These are phyloP conservation scores for Caradrina kadenii DNA, from an alignment of 2,888 invertebrate species.

Conservation along the genomic window DNA sequence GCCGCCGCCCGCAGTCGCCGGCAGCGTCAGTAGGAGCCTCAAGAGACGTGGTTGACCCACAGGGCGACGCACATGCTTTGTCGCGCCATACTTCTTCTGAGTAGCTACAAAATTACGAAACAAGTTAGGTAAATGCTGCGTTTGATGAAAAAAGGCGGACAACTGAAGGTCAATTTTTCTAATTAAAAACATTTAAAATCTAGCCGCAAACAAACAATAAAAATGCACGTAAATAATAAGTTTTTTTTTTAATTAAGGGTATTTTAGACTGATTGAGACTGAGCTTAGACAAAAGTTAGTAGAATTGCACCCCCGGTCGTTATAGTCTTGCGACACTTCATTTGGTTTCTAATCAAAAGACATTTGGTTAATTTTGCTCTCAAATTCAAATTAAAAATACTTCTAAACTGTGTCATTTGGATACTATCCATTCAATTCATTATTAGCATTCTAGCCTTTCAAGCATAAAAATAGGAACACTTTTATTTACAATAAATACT, in stretches of 20 bases:
- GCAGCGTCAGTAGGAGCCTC: constrained; percentile 74
- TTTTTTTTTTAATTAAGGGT: no score
- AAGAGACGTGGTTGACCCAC: constrained; percentile 72
- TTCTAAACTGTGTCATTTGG: no score
- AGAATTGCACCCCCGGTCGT: no score
- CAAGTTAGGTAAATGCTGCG: not conserved
- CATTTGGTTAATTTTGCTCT: not conserved
- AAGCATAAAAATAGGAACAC: not conserved
- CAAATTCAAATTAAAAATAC: not conserved
- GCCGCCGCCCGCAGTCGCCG: constrained; percentile 72
- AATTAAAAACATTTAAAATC: no score
- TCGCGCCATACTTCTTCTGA: constrained; percentile 87
- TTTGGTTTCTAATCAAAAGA: no score
- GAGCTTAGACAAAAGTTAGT: no score
- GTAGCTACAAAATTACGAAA: constrained; percentile 72
- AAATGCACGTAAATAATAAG: no score
- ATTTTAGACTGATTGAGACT: no score
- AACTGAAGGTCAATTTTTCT: no score
- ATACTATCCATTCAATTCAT: not conserved
- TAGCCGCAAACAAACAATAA: no score
- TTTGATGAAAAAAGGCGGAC: no score
- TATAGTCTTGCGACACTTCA: no score
- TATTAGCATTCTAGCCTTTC: not conserved
- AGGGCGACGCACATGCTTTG: constrained; percentile 74
- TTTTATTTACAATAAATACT: not conserved